A percentile compares a stretch with the other conserved stretches of the same genome.
Evolutionary conservation across 2,797 vertebrate genomes (phyloP).

Genomic region (Gambelia wislizenii): DNA sequence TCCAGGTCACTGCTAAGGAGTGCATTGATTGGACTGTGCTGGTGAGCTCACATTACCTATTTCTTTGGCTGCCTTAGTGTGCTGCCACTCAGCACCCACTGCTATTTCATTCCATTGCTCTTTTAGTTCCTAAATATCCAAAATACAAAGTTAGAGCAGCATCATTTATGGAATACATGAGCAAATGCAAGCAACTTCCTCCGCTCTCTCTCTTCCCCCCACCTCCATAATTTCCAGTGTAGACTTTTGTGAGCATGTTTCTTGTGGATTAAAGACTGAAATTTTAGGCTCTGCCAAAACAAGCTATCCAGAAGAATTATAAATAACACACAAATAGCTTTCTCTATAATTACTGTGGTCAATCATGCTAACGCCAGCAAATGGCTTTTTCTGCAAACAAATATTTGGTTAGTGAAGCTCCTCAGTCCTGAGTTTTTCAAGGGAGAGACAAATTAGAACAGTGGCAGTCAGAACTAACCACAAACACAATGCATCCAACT

Average conservation of each 20-base stretch:
- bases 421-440: slow-evolving; percentile 42
- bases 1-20: not conserved
- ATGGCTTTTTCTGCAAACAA: slow-evolving; percentile 64
- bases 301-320: slow-evolving; percentile 62
- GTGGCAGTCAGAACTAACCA: slow-evolving; percentile 49
- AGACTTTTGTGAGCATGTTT: slow-evolving; percentile 55
- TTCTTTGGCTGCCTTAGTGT: not conserved
- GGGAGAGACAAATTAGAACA: slow-evolving; percentile 45
- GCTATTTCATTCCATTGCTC: slow-evolving; percentile 20
- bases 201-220: not conserved
- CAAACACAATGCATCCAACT: slow-evolving; percentile 10
- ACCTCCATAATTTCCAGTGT: slow-evolving; percentile 59
- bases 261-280: slow-evolving; percentile 73
- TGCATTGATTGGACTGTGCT: not conserved
- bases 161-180: slow-evolving; percentile 61
- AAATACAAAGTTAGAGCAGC: slow-evolving; percentile 39
- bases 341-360: slow-evolving; percentile 72
- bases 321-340: slow-evolving; percentile 72
- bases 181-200: slow-evolving; percentile 58
- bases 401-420: slow-evolving; percentile 58
- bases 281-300: slow-evolving; percentile 61
- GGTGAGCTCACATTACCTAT: not conserved
- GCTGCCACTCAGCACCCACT: slow-evolving; percentile 16
- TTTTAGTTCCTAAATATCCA: not conserved
- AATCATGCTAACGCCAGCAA: slow-evolving; percentile 74